Conservation (phyloP, 30 jellyfish, hydroid and myxozoan genomes). For the Catostylus mosaicus region DNA sequence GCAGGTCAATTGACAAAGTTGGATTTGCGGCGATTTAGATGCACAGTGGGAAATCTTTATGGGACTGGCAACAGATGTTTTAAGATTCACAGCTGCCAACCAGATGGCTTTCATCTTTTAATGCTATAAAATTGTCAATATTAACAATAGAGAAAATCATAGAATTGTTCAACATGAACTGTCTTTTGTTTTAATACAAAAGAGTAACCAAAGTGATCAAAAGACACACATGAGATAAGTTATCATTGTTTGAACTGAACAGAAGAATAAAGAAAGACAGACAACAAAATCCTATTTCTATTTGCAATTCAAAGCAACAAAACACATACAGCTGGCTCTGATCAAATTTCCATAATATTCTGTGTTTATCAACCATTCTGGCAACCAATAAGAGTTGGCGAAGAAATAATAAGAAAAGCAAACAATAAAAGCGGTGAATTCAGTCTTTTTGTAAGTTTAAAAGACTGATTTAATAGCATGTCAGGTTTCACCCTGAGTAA, state of each 20-base stretch:
- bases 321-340: conserved; percentile 54
- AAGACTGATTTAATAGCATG: background rate
- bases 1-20: conserved; percentile 53
- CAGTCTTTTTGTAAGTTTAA: background rate
- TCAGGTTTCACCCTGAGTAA: background rate
- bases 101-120: conserved; percentile 65
- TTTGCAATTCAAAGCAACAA: conserved; percentile 46
- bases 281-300: conserved; percentile 31
- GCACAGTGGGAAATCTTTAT: conserved; percentile 72
- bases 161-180: conserved; percentile 20
- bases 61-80: conserved; percentile 69
- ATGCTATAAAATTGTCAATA: conserved; percentile 62
- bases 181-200: conserved; percentile 39
- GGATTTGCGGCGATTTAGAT: conserved; percentile 67
- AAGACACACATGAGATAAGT: conserved; percentile 76
- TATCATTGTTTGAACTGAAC: conserved; percentile 42
- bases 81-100: conserved; percentile 63
- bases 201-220: conserved; percentile 47
- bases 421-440: background rate
- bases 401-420: conserved; percentile 25
- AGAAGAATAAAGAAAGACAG: conserved; percentile 32
- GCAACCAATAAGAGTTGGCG: conserved; percentile 19
- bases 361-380: conserved; percentile 30
- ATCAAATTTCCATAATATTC: conserved; percentile 36
- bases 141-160: conserved; percentile 50